Conservation (phyloP, 1,140 invertebrate species). For the Lepidurus arcticus region DNA sequence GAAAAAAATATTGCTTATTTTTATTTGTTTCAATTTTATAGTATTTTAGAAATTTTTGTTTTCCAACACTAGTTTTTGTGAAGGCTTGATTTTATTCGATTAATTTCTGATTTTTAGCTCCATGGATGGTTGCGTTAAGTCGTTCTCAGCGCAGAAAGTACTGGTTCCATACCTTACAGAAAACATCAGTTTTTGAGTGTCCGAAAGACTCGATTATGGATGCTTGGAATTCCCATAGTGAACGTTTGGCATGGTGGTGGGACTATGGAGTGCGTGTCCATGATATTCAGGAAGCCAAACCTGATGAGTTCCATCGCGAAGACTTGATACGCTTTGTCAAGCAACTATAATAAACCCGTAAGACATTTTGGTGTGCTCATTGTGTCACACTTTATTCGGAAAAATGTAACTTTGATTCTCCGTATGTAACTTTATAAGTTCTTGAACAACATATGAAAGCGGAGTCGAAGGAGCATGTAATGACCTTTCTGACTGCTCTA, state of each 20-base stretch:
- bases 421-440: too few species aligned
- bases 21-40: too few species aligned
- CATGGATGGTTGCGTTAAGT: constrained; percentile 52
- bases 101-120: constrained; percentile 38
- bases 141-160: constrained; percentile 47
- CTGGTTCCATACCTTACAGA: constrained; percentile 48
- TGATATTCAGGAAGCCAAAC: neutral
- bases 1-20: too few species aligned
- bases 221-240: neutral
- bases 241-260: constrained; percentile 12
- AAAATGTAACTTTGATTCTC: too few species aligned
- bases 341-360: neutral
- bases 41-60: too few species aligned
- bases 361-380: neutral
- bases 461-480: too few species aligned
- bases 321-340: neutral
- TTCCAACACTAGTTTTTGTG: too few species aligned
- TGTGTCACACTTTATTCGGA: too few species aligned
- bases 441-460: too few species aligned
- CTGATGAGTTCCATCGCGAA: neutral
- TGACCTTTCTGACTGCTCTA: too few species aligned
- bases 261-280: neutral
- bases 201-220: constrained; percentile 45
- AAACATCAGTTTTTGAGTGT: constrained; percentile 45
- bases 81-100: neutral